Evolutionary conservation across 2,113 vertebrate genomes (phyloP), one percentile per base, ranked within the genome.

Genomic region (Pagrus major): DNA sequence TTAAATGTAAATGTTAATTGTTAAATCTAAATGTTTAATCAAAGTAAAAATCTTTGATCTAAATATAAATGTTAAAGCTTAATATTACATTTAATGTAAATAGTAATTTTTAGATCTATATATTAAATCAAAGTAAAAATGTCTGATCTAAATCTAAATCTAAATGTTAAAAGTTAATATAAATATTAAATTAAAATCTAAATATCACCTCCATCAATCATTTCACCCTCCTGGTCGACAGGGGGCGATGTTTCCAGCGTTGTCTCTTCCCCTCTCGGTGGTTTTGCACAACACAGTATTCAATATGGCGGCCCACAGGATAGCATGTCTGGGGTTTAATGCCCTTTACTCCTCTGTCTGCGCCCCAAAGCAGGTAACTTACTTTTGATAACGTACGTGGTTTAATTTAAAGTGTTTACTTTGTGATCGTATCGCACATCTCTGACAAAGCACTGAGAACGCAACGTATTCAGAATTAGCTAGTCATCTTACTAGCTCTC

Each of bases 271-370:
- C 41, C 1, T 18, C 9, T 58, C 4, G 20, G 51, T 52, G 61
- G 18, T 72, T 55, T 65, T 33, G 15, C 1, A 14, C 9, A 77
- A 52, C 23, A 29, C 1, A 18, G 21, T 10, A 44, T 67, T 21
- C 72, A 93, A 92, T 21, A 95, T 95, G 95, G 94, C 94, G n/a
- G 84, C 88, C 1, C 81, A 51, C 55, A 85, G 84, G 21, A 7
- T 88, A 79, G 29, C 88, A 80, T 92, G 88, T 75, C 54, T 90
- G 1, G 94, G 95, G 12, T 56, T 93, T 33, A 89, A 89, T 65
- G 78, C 85, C 66, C 83, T 95, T 75, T 86, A 91, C 51, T 87
- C 92, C 9, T 71, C 91, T 4, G 55, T 94, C 27, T 85, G 46
- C 21, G 72, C 81, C 59, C 89, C 90, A 1, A 90, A 91, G 35